Evolutionary conservation across 2,888 invertebrate genomes (phyloP).

Genomic region (Imbricaverruca yamaguchii): DNA sequence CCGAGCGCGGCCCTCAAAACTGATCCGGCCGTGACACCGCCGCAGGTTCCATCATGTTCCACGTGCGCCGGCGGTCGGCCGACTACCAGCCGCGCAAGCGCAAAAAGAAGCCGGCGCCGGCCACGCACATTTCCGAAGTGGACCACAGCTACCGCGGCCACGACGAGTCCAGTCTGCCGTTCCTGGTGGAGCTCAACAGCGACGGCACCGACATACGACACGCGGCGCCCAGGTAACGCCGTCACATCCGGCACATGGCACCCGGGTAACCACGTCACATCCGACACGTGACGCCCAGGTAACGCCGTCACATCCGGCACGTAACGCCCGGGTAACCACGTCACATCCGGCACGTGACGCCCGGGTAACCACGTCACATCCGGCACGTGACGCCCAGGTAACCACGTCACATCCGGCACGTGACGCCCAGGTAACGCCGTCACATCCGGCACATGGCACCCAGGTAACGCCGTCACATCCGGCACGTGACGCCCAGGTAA

Average conservation of each 20-base stretch:
- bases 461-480: neutral
- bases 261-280: too few species aligned
- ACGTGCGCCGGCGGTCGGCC: conserved; percentile 84
- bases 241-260: too few species aligned
- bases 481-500: neutral
- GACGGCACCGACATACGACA: conserved; percentile 26
- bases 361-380: too few species aligned
- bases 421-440: too few species aligned
- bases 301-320: too few species aligned
- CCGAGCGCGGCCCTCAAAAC: too few species aligned
- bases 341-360: neutral
- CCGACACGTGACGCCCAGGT: neutral
- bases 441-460: too few species aligned
- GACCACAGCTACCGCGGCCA: conserved; percentile 38
- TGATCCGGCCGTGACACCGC: too few species aligned
- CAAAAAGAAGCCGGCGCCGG: conserved; percentile 54
- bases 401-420: too few species aligned
- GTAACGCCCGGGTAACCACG: too few species aligned
- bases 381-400: too few species aligned
- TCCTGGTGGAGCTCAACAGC: conserved; percentile 73
- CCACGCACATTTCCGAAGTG: conserved; percentile 34
- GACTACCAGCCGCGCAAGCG: conserved; percentile 82
- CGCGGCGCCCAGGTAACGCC: neutral
- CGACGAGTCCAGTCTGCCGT: conserved; percentile 52
- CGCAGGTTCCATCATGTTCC: conserved; percentile 92